phyloP scores from a whole-genome alignment of 2,888 invertebrate genomes.

The Leuctra nigra region DNA sequence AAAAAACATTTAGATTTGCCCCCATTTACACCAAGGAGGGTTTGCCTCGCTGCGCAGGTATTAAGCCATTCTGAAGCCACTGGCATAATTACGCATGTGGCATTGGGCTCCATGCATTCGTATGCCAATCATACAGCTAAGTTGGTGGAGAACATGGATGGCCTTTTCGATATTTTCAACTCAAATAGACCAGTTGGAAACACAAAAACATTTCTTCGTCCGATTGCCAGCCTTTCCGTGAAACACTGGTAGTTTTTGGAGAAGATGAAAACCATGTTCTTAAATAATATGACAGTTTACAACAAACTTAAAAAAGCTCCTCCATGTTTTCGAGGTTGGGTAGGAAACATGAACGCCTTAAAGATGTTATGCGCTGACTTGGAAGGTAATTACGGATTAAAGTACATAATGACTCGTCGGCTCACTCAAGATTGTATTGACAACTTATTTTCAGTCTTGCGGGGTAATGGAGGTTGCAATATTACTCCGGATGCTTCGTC shows the following conservation, averaged over 20 bases:
- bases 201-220: background rate
- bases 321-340: background rate
- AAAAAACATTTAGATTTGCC: background rate
- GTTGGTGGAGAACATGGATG: background rate
- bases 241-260: background rate
- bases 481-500: background rate
- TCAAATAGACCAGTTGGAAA: background rate
- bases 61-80: constrained; percentile 19
- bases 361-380: constrained; percentile 7
- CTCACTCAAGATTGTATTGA: constrained; percentile 11
- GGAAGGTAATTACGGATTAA: background rate
- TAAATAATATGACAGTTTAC: background rate
- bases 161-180: background rate
- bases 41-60: constrained; percentile 15
- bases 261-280: no score
- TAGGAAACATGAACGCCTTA: constrained; percentile 1
- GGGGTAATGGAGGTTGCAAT: background rate
- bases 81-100: constrained; percentile 6
- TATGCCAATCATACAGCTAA: background rate
- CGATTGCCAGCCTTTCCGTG: background rate
- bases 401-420: constrained; percentile 6
- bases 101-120: background rate
- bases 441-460: background rate
- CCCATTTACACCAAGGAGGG: constrained; percentile 1
- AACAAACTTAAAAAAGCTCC: background rate